A percentile compares a stretch with the other conserved stretches of the same genome.
phyloP scores from a whole-genome alignment of 1,140 invertebrate genomes.

The Nephila pilipes region DNA sequence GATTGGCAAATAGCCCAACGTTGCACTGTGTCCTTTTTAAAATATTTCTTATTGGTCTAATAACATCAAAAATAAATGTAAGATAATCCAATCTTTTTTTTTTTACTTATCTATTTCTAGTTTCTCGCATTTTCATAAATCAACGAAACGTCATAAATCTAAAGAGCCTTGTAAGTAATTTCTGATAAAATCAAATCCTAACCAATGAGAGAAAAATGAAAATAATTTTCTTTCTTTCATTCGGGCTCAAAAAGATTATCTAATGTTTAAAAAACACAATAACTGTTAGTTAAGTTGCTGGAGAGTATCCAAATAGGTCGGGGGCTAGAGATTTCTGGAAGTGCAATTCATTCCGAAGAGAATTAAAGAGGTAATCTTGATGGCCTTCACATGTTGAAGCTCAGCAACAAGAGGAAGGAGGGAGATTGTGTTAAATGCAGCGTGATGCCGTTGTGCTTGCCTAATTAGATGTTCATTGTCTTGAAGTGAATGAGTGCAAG shows the following conservation, averaged over 20 bases:
- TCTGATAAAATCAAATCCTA: no score
- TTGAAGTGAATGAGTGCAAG: neutral
- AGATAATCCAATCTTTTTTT: no score
- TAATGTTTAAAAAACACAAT: slow-evolving; percentile 62
- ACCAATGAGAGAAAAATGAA: no score
- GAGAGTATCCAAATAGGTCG: slow-evolving; percentile 70
- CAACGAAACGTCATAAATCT: no score
- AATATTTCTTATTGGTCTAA: no score
- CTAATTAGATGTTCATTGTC: slow-evolving; percentile 46
- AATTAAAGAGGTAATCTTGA: no score
- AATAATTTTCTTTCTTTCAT: neutral
- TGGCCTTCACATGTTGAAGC: slow-evolving; percentile 63
- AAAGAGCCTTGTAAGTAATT: no score
- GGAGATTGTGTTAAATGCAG: slow-evolving; percentile 54
- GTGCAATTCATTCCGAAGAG: slow-evolving; percentile 59
- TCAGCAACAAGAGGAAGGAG: neutral
- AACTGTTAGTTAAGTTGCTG: slow-evolving; percentile 68
- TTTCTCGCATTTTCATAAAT: no score
- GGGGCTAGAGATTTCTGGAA: slow-evolving; percentile 61
- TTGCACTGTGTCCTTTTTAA: no score
- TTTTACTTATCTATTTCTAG: no score
- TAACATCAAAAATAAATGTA: no score
- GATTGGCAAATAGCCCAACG: no score
- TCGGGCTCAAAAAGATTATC: slow-evolving; percentile 4
- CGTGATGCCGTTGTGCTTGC: slow-evolving; percentile 65